phyloP scores from a whole-genome alignment of 2,797 vertebrate genomes.

The Ctenopoma multispine region DNA sequence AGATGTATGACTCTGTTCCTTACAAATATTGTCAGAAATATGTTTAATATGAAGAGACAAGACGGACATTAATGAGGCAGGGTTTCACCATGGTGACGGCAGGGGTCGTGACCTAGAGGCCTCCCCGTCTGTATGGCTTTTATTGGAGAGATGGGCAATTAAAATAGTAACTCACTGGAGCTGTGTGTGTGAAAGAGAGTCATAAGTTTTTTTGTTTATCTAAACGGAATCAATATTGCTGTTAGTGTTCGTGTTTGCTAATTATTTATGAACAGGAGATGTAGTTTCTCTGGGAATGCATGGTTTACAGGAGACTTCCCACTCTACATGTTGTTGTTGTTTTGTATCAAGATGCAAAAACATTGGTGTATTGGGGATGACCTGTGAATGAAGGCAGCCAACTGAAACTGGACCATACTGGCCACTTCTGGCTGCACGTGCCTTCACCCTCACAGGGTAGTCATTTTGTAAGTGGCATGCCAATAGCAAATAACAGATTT shows the following conservation, averaged over 20 bases:
- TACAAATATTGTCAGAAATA: conserved; percentile 20
- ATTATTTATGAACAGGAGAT: conserved; percentile 26
- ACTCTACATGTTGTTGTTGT: conserved; percentile 11
- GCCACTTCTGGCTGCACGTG: conserved; percentile 22
- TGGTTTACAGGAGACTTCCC: conserved; percentile 17
- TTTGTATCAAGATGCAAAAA: conserved; percentile 34
- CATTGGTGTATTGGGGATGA: conserved; percentile 41
- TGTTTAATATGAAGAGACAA: conserved; percentile 72
- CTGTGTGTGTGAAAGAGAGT: conserved; percentile 25
- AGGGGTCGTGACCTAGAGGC: conserved; percentile 74
- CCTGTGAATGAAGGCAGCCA: conserved; percentile 59
- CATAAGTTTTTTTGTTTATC: conserved; percentile 24
- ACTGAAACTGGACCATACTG: conserved; percentile 51
- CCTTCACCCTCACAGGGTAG: conserved; percentile 17
- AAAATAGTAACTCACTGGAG: conserved; percentile 54
- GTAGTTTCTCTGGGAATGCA: conserved; percentile 5
- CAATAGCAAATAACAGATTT: not conserved
- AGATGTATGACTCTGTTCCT: not conserved
- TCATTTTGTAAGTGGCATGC: conserved; percentile 11
- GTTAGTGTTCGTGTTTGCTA: conserved; percentile 35
- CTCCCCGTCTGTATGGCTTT: conserved; percentile 73
- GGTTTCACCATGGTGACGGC: conserved; percentile 70
- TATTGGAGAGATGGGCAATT: conserved; percentile 75
- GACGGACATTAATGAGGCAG: conserved; percentile 72
- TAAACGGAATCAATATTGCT: conserved; percentile 23